A percentile compares a stretch with the other conserved stretches of the same genome.
Conservation (phyloP, 2,888 invertebrate genomes). For the Caenorhabditis sp. region DNA sequence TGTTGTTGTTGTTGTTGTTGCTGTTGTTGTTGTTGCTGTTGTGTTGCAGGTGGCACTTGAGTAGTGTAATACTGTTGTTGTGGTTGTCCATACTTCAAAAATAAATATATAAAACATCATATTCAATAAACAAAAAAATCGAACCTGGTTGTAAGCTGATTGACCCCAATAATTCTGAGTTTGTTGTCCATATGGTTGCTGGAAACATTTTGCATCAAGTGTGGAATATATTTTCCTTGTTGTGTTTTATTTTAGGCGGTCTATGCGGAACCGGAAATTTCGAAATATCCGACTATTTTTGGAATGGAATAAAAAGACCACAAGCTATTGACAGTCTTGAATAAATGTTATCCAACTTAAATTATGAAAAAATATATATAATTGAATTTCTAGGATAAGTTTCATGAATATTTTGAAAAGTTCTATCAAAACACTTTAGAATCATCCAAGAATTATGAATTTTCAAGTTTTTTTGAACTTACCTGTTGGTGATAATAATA, state of each 20-base stretch:
- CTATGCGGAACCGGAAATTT: too few species aligned
- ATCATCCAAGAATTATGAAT: constrained; percentile 21
- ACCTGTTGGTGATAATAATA: constrained; percentile 10
- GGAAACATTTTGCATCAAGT: not conserved
- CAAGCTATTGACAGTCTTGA: too few species aligned
- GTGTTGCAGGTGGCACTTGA: not conserved
- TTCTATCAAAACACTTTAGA: not conserved
- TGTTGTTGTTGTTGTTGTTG: not conserved
- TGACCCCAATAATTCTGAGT: constrained; percentile 30
- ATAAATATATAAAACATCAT: not conserved
- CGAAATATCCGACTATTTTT: too few species aligned
- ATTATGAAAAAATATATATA: too few species aligned
- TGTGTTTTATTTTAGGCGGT: too few species aligned
- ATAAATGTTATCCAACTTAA: too few species aligned
- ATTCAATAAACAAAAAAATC: not conserved
- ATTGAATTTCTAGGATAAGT: too few species aligned
- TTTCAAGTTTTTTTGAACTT: constrained; percentile 11
- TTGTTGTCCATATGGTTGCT: constrained; percentile 24
- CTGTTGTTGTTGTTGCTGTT: not conserved
- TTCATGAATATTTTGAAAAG: too few species aligned
- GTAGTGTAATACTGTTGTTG: not conserved
- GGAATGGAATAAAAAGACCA: too few species aligned
- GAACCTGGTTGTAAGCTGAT: not conserved
- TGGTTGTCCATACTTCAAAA: not conserved
- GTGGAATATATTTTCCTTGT: too few species aligned